Conservation (phyloP, 1,140 invertebrate genomes). For the Micrasema minimum region DNA sequence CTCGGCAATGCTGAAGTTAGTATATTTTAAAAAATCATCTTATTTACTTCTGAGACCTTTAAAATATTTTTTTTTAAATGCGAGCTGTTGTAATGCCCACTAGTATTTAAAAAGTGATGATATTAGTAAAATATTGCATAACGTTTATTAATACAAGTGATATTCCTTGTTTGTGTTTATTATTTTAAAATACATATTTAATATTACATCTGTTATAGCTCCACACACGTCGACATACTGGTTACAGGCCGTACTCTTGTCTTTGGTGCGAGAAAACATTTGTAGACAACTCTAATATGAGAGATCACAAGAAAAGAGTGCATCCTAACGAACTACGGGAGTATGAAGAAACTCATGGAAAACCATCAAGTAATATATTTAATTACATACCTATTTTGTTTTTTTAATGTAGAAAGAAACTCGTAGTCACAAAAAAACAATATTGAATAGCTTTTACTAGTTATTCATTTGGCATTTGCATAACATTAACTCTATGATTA, state of each 20-base stretch:
- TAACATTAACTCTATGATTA: background rate
- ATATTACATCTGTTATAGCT: too few species aligned
- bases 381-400: background rate
- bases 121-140: too few species aligned
- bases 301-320: conserved; percentile 48
- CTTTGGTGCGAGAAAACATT: conserved; percentile 50
- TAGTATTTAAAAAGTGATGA: too few species aligned
- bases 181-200: too few species aligned
- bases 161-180: too few species aligned
- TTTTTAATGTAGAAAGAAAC: background rate
- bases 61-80: too few species aligned
- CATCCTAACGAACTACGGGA: conserved; percentile 45
- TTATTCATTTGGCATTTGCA: background rate
- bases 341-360: conserved; percentile 46
- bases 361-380: conserved; percentile 26
- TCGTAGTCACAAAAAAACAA: background rate
- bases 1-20: too few species aligned
- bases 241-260: conserved; percentile 44
- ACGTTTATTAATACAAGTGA: too few species aligned
- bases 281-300: conserved; percentile 47
- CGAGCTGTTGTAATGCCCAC: too few species aligned
- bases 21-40: too few species aligned
- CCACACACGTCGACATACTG: conserved; percentile 48
- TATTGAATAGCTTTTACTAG: background rate
- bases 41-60: too few species aligned